Percentiles rank a stretch among this genome's conserved stretches.
Evolutionary conservation across 2,113 vertebrate species (phyloP).

Genomic region (Sula dactylatra): DNA sequence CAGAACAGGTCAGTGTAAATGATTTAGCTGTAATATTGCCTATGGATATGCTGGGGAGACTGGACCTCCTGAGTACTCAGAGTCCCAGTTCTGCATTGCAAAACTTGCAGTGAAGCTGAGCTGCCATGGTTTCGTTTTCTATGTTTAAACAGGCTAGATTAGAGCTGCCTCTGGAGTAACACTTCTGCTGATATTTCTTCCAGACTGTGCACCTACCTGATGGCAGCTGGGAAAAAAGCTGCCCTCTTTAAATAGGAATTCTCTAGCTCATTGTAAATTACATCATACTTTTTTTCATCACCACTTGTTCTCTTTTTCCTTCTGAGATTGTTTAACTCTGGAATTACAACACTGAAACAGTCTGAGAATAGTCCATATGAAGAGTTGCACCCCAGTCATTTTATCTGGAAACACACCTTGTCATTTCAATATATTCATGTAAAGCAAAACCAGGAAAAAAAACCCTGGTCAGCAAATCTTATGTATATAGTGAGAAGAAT

Average conservation of each 20-base stretch:
- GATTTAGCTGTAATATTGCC: background rate
- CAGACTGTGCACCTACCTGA: background rate
- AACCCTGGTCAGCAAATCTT: background rate
- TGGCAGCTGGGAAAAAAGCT: background rate
- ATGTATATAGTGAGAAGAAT: background rate
- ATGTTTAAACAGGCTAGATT: background rate
- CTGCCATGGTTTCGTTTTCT: background rate
- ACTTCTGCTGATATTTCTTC: background rate
- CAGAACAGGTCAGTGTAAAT: background rate
- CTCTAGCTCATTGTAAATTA: background rate
- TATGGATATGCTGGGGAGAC: background rate
- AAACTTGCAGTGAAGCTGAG: background rate
- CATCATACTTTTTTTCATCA: background rate
- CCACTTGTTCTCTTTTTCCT: background rate
- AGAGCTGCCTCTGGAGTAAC: background rate
- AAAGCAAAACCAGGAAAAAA: background rate
- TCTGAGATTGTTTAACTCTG: background rate
- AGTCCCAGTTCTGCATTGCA: background rate
- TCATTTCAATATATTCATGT: background rate
- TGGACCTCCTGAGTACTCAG: background rate
- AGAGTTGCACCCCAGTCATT: background rate
- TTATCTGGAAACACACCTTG: background rate
- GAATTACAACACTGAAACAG: background rate
- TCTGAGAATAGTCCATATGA: background rate
- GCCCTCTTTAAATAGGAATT: background rate